These are phyloP conservation scores for Pelobates cultripes DNA, from an alignment of 2,797 vertebrate species.

Conservation along the genomic window DNA sequence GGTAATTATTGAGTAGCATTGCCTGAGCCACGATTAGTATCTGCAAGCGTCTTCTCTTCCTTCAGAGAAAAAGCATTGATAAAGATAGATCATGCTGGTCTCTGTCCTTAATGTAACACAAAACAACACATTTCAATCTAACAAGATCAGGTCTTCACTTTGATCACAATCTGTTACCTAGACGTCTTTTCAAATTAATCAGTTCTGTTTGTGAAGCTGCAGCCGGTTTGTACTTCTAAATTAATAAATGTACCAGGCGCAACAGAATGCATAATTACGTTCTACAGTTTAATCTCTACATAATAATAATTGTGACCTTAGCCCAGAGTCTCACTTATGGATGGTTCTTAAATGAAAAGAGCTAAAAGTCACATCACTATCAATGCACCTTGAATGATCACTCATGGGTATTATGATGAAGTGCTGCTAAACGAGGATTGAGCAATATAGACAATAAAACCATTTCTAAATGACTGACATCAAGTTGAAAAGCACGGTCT, in stretches of 20 bases:
- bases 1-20: constrained; percentile 87
- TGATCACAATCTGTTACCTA: constrained; percentile 84
- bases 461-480: too few relatives aligned
- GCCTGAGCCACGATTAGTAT: constrained; percentile 88
- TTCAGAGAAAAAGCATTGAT: constrained; percentile 78
- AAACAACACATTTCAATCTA: constrained; percentile 80
- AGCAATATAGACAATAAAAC: too few relatives aligned
- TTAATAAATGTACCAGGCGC: constrained; percentile 79
- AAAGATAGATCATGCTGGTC: constrained; percentile 77
- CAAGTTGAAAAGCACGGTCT: too few relatives aligned
- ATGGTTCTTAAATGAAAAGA: too few relatives aligned
- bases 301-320: constrained; percentile 82
- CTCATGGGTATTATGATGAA: too few relatives aligned
- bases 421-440: too few relatives aligned
- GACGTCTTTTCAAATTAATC: constrained; percentile 84
- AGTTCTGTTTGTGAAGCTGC: constrained; percentile 77
- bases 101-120: constrained; percentile 73
- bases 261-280: constrained; percentile 90
- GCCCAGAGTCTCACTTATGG: constrained; percentile 52
- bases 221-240: constrained; percentile 78
- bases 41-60: constrained; percentile 78
- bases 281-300: constrained; percentile 91
- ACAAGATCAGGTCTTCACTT: constrained; percentile 79
- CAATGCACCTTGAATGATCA: too few relatives aligned
- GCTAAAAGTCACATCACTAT: too few relatives aligned